phyloP scores from a whole-genome alignment of 2,113 vertebrate species.

The Sardina pilchardus region DNA sequence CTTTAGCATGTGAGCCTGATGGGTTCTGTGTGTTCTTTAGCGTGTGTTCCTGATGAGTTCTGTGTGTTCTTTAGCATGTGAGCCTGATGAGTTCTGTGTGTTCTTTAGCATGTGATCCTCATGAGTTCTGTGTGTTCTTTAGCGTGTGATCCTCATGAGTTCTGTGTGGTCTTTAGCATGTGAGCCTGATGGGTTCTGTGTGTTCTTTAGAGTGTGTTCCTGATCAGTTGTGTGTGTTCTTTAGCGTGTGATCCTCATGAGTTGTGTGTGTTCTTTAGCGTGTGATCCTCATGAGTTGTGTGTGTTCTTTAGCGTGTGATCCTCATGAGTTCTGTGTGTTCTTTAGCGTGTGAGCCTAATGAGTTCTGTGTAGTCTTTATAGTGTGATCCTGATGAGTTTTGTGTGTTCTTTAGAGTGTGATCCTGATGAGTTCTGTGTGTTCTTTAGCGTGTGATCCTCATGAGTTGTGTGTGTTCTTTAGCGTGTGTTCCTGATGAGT shows the following conservation, averaged over 20 bases:
- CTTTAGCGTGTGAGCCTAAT: not conserved
- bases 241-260: not conserved
- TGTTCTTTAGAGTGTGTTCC: no score
- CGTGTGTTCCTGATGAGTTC: no score
- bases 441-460: not conserved
- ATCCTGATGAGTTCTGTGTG: not conserved
- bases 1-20: no score
- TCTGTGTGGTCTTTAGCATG: no score
- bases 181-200: no score
- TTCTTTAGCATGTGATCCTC: not conserved
- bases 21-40: no score
- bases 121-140: no score
- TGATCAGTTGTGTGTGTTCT: not conserved
- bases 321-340: not conserved
- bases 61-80: not conserved
- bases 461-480: not conserved
- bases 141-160: no score
- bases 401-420: not conserved
- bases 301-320: not conserved
- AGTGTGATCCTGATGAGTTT: not conserved
- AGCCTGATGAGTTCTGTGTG: no score
- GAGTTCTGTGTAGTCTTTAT: not conserved
- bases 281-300: not conserved
- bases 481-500: not conserved
- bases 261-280: not conserved